These are phyloP conservation scores for Cettia cetti DNA, from an alignment of 2,113 vertebrate species.

Conservation along the genomic window DNA sequence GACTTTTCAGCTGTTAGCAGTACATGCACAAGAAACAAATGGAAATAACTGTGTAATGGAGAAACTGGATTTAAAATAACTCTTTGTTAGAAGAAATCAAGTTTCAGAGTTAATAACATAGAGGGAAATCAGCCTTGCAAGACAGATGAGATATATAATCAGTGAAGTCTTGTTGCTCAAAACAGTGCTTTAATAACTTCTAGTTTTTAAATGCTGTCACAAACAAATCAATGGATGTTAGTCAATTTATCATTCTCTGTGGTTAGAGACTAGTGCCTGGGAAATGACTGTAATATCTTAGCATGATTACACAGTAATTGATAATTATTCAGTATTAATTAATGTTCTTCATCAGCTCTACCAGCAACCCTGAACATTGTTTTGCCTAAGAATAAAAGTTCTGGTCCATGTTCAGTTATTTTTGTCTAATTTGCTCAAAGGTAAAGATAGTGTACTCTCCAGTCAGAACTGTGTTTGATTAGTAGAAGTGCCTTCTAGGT, in stretches of 20 bases:
- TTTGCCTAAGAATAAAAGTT: not conserved
- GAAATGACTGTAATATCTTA: not conserved
- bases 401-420: not conserved
- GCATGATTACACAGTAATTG: not conserved
- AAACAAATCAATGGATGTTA: conserved; percentile 3
- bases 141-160: not conserved
- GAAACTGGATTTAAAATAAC: not conserved
- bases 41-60: not conserved
- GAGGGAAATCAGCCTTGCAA: not conserved
- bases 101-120: not conserved
- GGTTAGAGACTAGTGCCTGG: not conserved
- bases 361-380: not conserved
- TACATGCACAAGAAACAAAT: not conserved
- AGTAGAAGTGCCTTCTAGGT: not conserved
- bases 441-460: not conserved
- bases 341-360: not conserved
- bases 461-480: not conserved
- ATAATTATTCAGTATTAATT: not conserved
- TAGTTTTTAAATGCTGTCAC: not conserved
- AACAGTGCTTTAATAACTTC: not conserved
- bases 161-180: not conserved
- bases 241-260: not conserved
- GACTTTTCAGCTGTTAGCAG: not conserved
- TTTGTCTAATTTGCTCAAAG: not conserved
- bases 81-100: not conserved